These are phyloP conservation scores for Diachasma alloeum DNA, from an alignment of 1,140 invertebrate species.

Conservation along the genomic window DNA sequence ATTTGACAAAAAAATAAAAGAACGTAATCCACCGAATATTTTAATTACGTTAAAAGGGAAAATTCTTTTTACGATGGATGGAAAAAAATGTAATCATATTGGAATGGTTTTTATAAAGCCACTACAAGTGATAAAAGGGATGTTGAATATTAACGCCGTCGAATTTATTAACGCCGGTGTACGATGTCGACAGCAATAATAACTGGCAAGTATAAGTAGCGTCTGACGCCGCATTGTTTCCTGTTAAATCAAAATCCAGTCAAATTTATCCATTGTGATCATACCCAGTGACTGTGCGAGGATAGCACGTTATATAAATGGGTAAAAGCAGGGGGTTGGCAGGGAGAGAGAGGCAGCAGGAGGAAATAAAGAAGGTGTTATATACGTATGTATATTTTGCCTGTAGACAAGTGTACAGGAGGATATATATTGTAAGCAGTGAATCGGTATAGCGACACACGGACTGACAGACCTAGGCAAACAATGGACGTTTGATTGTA, in stretches of 20 bases:
- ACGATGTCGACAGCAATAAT: constrained; percentile 38
- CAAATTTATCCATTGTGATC: constrained; percentile 48
- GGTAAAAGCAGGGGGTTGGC: background rate
- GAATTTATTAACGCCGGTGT: constrained; percentile 26
- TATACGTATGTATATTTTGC: background rate
- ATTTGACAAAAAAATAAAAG: background rate
- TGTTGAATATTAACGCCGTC: constrained; percentile 22
- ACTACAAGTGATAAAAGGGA: background rate
- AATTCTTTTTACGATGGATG: background rate
- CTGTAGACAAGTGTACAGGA: background rate
- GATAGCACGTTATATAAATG: constrained; percentile 2
- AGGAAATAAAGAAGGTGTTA: background rate
- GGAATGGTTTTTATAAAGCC: constrained; percentile 6
- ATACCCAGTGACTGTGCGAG: constrained; percentile 8
- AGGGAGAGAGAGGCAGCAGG: background rate
- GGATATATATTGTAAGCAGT: constrained; percentile 11
- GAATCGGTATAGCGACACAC: constrained; percentile 44
- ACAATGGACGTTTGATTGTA: constrained; percentile 53
- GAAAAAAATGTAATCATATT: constrained; percentile 6
- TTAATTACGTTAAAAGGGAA: background rate
- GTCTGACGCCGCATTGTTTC: constrained; percentile 50
- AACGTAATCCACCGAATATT: background rate
- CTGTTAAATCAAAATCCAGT: constrained; percentile 50
- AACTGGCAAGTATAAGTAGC: constrained; percentile 47
- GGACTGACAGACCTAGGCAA: constrained; percentile 48